Evolutionary conservation across 2,797 vertebrate genomes (phyloP).

Genomic region (Sebastes variabilis): DNA sequence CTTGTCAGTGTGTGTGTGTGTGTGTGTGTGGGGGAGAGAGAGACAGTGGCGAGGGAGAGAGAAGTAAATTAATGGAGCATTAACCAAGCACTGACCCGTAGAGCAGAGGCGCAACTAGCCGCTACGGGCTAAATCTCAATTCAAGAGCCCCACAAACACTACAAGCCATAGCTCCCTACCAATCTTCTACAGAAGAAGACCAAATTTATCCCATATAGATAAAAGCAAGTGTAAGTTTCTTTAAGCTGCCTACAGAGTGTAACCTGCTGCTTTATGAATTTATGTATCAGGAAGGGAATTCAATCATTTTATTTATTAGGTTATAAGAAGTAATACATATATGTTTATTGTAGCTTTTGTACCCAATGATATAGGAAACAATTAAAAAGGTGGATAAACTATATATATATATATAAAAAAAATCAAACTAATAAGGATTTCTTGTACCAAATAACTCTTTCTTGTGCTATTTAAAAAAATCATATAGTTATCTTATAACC

Average conservation of each 20-base stretch:
- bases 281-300: neutral
- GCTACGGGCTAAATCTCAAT: constrained; percentile 67
- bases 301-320: neutral
- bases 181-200: neutral
- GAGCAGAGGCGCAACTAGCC: constrained; percentile 87
- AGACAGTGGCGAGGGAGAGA: constrained; percentile 86
- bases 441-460: neutral
- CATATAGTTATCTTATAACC: neutral
- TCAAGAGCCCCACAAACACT: neutral
- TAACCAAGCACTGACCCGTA: constrained; percentile 98
- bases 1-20: constrained; percentile 78
- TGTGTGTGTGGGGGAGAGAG: constrained; percentile 32
- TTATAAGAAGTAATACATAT: neutral
- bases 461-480: neutral
- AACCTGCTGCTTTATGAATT: neutral
- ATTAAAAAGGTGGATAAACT: neutral
- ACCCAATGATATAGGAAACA: neutral
- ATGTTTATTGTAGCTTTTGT: neutral
- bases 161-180: neutral
- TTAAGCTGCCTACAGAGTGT: neutral
- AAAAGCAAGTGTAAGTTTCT: neutral
- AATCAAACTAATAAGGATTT: neutral
- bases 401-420: neutral
- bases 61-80: constrained; percentile 99
- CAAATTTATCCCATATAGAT: neutral